A percentile compares a stretch with the other conserved stretches of the same genome.
Conservation (phyloP, 2,888 invertebrate species). For the Drosophila nr. perissopoda region DNA sequence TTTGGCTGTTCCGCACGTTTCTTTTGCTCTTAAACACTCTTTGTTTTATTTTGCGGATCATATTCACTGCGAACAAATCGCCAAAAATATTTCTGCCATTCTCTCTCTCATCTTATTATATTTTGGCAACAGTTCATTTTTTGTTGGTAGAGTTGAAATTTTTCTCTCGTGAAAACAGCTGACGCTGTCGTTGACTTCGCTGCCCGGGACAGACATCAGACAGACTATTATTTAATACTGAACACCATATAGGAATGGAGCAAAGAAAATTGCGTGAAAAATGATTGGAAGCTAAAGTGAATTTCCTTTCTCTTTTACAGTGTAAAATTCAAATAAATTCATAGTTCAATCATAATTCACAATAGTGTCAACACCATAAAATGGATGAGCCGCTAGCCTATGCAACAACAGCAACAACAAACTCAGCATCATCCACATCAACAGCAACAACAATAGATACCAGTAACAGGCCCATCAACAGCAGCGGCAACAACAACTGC, state of each 20-base stretch:
- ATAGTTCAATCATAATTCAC: slow-evolving; percentile 7
- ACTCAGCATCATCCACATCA: neutral
- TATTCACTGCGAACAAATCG: slow-evolving; percentile 26
- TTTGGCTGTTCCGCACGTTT: slow-evolving; percentile 53
- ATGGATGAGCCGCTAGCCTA: slow-evolving; percentile 40
- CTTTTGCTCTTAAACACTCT: slow-evolving; percentile 51
- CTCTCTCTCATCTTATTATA: neutral
- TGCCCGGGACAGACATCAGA: slow-evolving; percentile 13
- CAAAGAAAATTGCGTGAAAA: slow-evolving; percentile 14
- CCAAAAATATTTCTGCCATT: slow-evolving; percentile 51
- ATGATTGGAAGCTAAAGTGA: slow-evolving; percentile 18
- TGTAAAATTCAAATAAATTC: neutral
- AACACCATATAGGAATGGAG: slow-evolving; percentile 18
- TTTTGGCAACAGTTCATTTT: slow-evolving; percentile 13
- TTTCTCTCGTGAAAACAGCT: slow-evolving; percentile 46
- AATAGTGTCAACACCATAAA: slow-evolving; percentile 23
- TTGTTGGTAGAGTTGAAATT: slow-evolving; percentile 35
- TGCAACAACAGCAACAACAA: slow-evolving; percentile 21
- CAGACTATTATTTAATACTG: slow-evolving; percentile 53
- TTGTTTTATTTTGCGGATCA: slow-evolving; percentile 22
- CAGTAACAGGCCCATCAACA: neutral
- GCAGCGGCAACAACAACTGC: slow-evolving; percentile 22
- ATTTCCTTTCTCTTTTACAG: slow-evolving; percentile 38
- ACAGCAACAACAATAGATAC: slow-evolving; percentile 11
- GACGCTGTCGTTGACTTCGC: slow-evolving; percentile 31